phyloP scores from a whole-genome alignment of 2,113 vertebrate genomes.

The Anguilla japonica region DNA sequence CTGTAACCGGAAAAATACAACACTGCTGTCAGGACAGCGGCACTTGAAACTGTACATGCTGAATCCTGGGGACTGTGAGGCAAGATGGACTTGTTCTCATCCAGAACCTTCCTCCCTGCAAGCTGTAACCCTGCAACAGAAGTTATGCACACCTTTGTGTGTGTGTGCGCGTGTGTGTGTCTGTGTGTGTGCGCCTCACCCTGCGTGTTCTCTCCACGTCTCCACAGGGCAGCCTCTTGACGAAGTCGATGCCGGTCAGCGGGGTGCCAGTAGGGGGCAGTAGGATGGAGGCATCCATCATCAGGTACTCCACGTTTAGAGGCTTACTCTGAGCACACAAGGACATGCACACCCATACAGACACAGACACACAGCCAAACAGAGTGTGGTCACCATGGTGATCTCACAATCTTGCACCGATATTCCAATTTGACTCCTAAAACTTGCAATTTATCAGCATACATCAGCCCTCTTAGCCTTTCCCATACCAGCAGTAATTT shows the following conservation, averaged over 20 bases:
- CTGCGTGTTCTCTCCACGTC: slow-evolving; percentile 92
- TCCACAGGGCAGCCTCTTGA: slow-evolving; percentile 93
- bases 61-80: too few species aligned
- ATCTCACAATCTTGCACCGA: not conserved
- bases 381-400: not conserved
- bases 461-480: too few species aligned
- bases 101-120: too few species aligned
- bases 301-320: slow-evolving; percentile 95
- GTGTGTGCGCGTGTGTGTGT: not conserved
- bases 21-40: too few species aligned
- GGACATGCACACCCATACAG: slow-evolving; percentile 27
- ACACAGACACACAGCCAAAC: not conserved
- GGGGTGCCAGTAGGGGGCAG: slow-evolving; percentile 95
- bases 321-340: slow-evolving; percentile 84
- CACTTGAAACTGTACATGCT: too few species aligned
- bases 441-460: too few species aligned
- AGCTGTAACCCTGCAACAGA: too few species aligned
- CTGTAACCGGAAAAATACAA: too few species aligned
- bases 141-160: not conserved
- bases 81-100: too few species aligned
- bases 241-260: slow-evolving; percentile 95
- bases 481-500: too few species aligned
- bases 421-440: too few species aligned
- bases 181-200: slow-evolving; percentile 64
- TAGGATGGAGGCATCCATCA: slow-evolving; percentile 98